Percentiles rank a stretch among this genome's conserved stretches.
Conservation (phyloP, 2,888 invertebrate genomes). For the Drosophila hamatofila region DNA sequence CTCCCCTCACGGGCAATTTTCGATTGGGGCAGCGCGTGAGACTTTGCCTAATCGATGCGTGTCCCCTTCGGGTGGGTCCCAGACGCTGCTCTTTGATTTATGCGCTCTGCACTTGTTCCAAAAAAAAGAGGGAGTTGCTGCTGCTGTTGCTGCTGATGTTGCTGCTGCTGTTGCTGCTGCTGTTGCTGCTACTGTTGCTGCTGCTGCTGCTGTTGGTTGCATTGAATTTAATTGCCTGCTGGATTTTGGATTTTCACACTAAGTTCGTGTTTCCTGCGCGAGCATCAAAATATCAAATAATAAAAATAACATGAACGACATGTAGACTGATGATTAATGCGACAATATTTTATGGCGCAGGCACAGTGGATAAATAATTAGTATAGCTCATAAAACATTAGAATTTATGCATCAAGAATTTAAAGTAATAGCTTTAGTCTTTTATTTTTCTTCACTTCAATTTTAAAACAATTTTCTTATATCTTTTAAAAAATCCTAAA, state of each 20-base stretch:
- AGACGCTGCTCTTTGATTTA: slow-evolving; percentile 65
- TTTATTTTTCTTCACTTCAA: neutral
- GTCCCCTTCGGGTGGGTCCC: slow-evolving; percentile 19
- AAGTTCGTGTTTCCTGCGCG: slow-evolving; percentile 73
- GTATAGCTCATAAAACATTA: neutral
- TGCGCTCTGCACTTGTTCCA: slow-evolving; percentile 66
- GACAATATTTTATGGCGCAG: slow-evolving; percentile 73
- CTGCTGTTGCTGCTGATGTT: slow-evolving; percentile 11
- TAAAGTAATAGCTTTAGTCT: neutral
- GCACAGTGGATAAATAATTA: slow-evolving; percentile 58
- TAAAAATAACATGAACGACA: slow-evolving; percentile 40
- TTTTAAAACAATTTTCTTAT: neutral
- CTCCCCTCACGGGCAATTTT: neutral
- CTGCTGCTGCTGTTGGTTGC: slow-evolving; percentile 1
- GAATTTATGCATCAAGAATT: neutral
- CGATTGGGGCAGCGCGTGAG: slow-evolving; percentile 23
- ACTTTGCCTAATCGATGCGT: slow-evolving; percentile 54
- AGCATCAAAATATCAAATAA: slow-evolving; percentile 36
- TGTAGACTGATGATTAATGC: slow-evolving; percentile 81
- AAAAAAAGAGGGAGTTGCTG: slow-evolving; percentile 10
- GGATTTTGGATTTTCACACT: slow-evolving; percentile 69
- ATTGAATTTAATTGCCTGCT: slow-evolving; percentile 72
- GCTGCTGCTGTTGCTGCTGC: slow-evolving; percentile 15
- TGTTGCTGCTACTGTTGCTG: slow-evolving; percentile 20
- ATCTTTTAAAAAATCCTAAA: too few species aligned